phyloP scores from a whole-genome alignment of 30 jellyfish, hydroid and myxozoan species.

The Turritopsis dohrnii region DNA sequence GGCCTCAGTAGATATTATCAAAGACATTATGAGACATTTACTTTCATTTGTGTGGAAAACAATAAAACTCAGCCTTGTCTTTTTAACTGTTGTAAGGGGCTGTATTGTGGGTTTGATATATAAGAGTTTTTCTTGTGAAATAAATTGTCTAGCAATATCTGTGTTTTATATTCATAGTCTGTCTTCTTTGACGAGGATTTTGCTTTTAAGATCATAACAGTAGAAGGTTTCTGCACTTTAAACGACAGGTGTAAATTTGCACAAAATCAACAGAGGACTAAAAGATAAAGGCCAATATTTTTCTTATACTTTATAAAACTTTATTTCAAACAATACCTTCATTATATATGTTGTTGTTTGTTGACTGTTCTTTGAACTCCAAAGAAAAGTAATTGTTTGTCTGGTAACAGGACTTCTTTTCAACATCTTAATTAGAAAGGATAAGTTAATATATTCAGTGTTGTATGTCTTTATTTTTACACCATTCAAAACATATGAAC shows the following conservation, averaged over 20 bases:
- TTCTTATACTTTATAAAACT: not conserved
- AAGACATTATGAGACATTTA: too few species aligned
- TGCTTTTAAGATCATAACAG: not conserved
- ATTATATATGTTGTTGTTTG: not conserved
- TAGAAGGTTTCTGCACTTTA: not conserved
- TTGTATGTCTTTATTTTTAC: not conserved
- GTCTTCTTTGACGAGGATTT: not conserved
- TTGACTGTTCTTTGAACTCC: not conserved
- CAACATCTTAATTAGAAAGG: not conserved
- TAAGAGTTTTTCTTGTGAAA: too few species aligned
- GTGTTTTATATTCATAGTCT: not conserved
- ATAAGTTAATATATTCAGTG: not conserved
- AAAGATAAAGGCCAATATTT: not conserved
- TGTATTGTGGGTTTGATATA: too few species aligned
- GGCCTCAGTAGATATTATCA: too few species aligned
- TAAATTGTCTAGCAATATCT: not conserved
- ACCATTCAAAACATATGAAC: not conserved
- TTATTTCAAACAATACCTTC: not conserved
- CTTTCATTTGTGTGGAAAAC: too few species aligned
- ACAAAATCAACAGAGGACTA: not conserved
- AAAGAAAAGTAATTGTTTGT: not conserved
- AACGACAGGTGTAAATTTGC: not conserved
- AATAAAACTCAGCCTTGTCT: too few species aligned
- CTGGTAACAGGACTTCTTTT: not conserved
- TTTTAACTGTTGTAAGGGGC: too few species aligned